Evolutionary conservation across 2,113 vertebrate species (phyloP).

Genomic region (Mormyrus lacerda): DNA sequence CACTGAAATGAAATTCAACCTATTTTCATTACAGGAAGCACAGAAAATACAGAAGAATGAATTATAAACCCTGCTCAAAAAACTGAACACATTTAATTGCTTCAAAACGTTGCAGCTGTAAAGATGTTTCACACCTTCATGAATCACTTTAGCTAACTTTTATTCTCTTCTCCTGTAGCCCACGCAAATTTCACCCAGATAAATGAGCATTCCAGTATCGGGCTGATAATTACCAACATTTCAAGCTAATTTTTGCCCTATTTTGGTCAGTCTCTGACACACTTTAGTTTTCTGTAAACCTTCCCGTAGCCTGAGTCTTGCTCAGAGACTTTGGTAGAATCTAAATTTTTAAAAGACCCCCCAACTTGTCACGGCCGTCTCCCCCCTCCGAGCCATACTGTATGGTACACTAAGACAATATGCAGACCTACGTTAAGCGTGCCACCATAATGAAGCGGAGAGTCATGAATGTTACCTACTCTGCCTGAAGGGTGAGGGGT

Average conservation of each 20-base stretch:
- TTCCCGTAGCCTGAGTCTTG: constrained; percentile 12
- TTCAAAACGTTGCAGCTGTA: neutral
- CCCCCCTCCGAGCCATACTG: neutral
- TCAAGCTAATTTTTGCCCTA: neutral
- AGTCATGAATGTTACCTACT: neutral
- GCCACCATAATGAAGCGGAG: constrained; percentile 31
- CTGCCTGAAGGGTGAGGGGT: neutral
- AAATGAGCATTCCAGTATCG: neutral
- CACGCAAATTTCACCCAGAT: neutral
- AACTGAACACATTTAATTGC: neutral
- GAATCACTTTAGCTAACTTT: neutral
- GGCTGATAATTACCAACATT: neutral
- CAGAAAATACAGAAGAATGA: constrained; percentile 14
- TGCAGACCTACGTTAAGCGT: constrained; percentile 26
- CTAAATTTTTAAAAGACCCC: neutral
- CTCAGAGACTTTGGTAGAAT: constrained; percentile 24
- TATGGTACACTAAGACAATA: constrained; percentile 29
- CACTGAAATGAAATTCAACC: neutral
- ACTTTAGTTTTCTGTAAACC: neutral
- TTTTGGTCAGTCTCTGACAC: neutral
- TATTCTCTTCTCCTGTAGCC: neutral
- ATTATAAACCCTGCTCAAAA: neutral
- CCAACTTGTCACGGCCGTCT: neutral
- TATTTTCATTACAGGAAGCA: constrained; percentile 1
- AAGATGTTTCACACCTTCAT: neutral